A percentile compares a stretch with the other conserved stretches of the same genome.
These are phyloP conservation scores for Drosophila imparisetae DNA, from an alignment of 2,888 invertebrate species.

Conservation along the genomic window DNA sequence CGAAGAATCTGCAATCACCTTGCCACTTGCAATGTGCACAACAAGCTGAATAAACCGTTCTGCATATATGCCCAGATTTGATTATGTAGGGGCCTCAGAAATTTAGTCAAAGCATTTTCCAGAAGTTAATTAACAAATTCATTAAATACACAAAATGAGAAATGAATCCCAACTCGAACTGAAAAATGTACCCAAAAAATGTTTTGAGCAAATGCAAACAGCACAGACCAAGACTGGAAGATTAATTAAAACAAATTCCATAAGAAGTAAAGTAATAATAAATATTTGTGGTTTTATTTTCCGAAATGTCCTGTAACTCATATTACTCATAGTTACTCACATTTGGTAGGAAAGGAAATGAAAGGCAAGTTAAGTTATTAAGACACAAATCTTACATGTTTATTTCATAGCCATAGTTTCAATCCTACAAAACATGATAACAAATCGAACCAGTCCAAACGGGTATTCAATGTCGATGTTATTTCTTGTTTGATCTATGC, in stretches of 20 bases:
- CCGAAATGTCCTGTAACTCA: no score
- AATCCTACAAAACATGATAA: background rate
- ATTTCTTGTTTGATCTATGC: background rate
- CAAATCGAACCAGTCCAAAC: background rate
- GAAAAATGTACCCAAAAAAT: background rate
- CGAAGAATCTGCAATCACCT: background rate
- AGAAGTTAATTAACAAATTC: background rate
- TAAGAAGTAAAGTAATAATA: background rate
- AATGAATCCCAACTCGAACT: background rate
- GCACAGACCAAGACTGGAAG: background rate
- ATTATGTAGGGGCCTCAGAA: background rate
- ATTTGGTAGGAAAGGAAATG: background rate
- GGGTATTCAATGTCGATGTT: background rate
- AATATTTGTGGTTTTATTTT: background rate
- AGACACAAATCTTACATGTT: background rate
- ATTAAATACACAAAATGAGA: background rate
- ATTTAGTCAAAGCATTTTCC: background rate
- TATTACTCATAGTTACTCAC: background rate
- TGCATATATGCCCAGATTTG: background rate
- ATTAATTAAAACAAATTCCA: background rate
- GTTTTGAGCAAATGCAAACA: background rate
- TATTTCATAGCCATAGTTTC: background rate
- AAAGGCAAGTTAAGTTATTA: no score
- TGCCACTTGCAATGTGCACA: conserved; percentile 1
- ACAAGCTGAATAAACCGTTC: background rate